phyloP scores from a whole-genome alignment of 2,113 vertebrate species.

The Tamias sibiricus region DNA sequence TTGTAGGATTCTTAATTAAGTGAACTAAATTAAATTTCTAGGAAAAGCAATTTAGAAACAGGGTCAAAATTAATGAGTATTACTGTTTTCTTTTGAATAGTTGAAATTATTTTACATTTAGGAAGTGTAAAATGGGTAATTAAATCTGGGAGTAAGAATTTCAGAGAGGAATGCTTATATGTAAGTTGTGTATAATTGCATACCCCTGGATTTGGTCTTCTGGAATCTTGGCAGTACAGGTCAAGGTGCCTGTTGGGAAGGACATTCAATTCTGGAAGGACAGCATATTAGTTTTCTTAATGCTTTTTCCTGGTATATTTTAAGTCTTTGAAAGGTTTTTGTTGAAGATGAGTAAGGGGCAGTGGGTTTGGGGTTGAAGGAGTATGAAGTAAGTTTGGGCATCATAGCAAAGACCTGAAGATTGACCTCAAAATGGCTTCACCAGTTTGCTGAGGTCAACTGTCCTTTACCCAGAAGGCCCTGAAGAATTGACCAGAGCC shows the following conservation, averaged over 20 bases:
- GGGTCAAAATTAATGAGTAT: background rate
- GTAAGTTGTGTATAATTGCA: rapidly evolving
- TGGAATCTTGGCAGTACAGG: background rate
- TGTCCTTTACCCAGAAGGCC: background rate
- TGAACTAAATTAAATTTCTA: slow-evolving; percentile 1
- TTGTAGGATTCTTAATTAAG: background rate
- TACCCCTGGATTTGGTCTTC: background rate
- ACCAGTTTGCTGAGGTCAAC: background rate
- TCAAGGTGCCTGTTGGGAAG: background rate
- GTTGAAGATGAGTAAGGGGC: background rate
- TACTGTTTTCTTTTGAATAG: slow-evolving; percentile 38
- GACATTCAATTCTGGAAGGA: background rate
- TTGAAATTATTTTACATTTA: background rate
- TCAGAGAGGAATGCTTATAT: background rate
- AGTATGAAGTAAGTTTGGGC: background rate
- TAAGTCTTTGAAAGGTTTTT: slow-evolving; percentile 1
- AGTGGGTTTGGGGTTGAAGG: background rate
- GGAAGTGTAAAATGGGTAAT: background rate
- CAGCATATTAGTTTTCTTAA: background rate
- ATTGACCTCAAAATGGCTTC: background rate
- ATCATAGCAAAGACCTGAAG: background rate
- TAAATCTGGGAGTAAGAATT: background rate
- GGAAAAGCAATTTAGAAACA: background rate
- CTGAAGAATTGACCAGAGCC: background rate
- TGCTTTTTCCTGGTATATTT: background rate